These are phyloP conservation scores for Seriola rivoliana DNA, from an alignment of 2,113 vertebrate species.

Conservation along the genomic window DNA sequence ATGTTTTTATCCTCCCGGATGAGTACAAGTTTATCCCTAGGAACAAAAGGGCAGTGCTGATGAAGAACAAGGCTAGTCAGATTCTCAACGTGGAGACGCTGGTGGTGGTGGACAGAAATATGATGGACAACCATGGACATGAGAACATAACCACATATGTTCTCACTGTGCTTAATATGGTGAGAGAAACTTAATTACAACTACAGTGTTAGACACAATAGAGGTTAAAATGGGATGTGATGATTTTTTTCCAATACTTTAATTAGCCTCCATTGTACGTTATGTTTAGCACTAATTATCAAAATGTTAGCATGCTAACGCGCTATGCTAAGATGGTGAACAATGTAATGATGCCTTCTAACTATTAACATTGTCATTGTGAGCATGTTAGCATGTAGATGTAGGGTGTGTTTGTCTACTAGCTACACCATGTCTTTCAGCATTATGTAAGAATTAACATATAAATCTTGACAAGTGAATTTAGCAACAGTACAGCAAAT, in stretches of 20 bases:
- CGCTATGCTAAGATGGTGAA: too few species aligned
- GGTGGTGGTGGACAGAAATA: conserved; percentile 91
- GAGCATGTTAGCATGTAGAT: neutral
- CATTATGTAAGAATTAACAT: neutral
- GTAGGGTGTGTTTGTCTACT: neutral
- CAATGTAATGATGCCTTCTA: too few species aligned
- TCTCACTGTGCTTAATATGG: conserved; percentile 93
- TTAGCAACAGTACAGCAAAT: neutral
- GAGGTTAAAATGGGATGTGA: neutral
- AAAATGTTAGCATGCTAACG: neutral
- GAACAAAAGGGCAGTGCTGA: conserved; percentile 83
- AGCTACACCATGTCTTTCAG: neutral
- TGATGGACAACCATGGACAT: conserved; percentile 90
- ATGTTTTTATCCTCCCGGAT: conserved; percentile 86
- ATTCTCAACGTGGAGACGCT: conserved; percentile 91
- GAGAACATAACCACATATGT: conserved; percentile 93
- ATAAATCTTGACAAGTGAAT: neutral
- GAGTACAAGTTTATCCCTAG: conserved; percentile 85
- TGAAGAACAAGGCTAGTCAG: conserved; percentile 74
- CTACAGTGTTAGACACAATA: neutral
- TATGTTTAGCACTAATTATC: neutral
- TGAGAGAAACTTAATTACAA: conserved; percentile 62
- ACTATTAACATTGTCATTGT: neutral
- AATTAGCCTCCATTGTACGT: neutral
- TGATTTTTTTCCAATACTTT: neutral